Evolutionary conservation across 2,113 vertebrate genomes (phyloP).

Genomic region (Hucho hucho): DNA sequence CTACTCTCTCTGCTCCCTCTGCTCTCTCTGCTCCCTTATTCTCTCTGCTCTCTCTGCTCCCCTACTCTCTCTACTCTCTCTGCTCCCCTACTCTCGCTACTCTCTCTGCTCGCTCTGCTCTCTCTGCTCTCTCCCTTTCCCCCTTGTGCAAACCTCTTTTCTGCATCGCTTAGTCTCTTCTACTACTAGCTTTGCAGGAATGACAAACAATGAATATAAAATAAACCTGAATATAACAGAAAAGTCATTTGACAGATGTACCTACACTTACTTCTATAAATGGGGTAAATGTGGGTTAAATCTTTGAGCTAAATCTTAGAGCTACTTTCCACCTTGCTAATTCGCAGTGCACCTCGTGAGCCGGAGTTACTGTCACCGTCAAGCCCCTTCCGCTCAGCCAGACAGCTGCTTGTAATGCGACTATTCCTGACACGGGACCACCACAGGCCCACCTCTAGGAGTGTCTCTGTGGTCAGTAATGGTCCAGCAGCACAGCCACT

Average conservation of each 20-base stretch:
- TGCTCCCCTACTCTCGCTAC: neutral
- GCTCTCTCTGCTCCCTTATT: too few relatives aligned
- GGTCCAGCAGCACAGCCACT: conserved; percentile 24
- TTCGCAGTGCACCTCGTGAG: conserved; percentile 11
- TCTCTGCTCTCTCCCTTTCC: conserved; percentile 31
- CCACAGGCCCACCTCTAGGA: conserved; percentile 51
- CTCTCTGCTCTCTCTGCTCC: neutral
- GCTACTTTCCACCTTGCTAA: neutral
- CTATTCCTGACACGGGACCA: conserved; percentile 46
- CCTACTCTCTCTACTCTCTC: neutral
- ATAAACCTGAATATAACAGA: neutral
- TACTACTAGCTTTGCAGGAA: conserved; percentile 41
- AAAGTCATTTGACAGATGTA: neutral
- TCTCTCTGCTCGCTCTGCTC: conserved; percentile 25
- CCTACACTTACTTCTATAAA: too few relatives aligned
- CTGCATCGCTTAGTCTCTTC: conserved; percentile 7
- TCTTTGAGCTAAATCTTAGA: too few relatives aligned
- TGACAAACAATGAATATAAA: conserved; percentile 30
- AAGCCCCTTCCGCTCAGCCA: conserved; percentile 15
- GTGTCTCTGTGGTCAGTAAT: conserved; percentile 56
- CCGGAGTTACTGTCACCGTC: conserved; percentile 18
- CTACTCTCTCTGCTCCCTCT: neutral
- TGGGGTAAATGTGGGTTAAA: neutral
- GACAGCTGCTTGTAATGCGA: conserved; percentile 46
- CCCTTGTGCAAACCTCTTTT: conserved; percentile 3